These are phyloP conservation scores for Alosa alosa DNA, from an alignment of 2,113 vertebrate genomes.

Conservation along the genomic window DNA sequence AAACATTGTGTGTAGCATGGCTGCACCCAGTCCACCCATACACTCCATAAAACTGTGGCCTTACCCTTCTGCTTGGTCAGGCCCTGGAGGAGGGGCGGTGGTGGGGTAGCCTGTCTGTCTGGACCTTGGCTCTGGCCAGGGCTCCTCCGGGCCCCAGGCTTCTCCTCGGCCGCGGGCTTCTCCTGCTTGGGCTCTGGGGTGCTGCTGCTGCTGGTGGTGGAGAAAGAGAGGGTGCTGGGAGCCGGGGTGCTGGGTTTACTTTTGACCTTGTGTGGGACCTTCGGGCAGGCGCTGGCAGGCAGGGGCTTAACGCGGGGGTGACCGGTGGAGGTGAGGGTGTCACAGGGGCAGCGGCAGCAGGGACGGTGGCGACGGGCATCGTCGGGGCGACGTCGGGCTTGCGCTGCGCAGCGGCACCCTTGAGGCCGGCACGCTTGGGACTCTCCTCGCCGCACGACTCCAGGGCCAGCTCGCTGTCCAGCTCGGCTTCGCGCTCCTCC, in stretches of 20 bases:
- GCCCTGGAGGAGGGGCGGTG: slow-evolving; percentile 34
- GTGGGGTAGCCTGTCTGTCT: neutral
- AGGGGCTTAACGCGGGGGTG: neutral
- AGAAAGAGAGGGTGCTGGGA: neutral
- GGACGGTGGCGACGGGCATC: slow-evolving; percentile 26
- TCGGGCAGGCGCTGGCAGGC: slow-evolving; percentile 17
- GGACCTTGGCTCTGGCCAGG: slow-evolving; percentile 36
- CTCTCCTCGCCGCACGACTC: slow-evolving; percentile 96
- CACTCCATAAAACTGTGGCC: neutral
- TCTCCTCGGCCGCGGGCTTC: slow-evolving; percentile 35
- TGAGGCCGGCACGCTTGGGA: slow-evolving; percentile 81
- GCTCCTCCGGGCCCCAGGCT: slow-evolving; percentile 21
- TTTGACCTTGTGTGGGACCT: slow-evolving; percentile 27
- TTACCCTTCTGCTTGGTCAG: slow-evolving; percentile 48
- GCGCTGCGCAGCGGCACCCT: slow-evolving; percentile 50
- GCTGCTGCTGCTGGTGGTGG: neutral
- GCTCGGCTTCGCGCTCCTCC: slow-evolving; percentile 94
- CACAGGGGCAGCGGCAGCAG: slow-evolving; percentile 27
- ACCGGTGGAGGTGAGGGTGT: slow-evolving; percentile 28
- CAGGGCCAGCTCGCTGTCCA: slow-evolving; percentile 95
- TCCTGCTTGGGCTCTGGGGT: slow-evolving; percentile 44
- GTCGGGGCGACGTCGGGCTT: slow-evolving; percentile 41
- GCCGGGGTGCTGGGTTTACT: slow-evolving; percentile 9
- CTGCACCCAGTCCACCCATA: neutral
- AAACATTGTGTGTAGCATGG: too few relatives aligned